phyloP scores from a whole-genome alignment of 30 jellyfish, hydroid and myxozoan genomes.

The Cassiopea andromeda region DNA sequence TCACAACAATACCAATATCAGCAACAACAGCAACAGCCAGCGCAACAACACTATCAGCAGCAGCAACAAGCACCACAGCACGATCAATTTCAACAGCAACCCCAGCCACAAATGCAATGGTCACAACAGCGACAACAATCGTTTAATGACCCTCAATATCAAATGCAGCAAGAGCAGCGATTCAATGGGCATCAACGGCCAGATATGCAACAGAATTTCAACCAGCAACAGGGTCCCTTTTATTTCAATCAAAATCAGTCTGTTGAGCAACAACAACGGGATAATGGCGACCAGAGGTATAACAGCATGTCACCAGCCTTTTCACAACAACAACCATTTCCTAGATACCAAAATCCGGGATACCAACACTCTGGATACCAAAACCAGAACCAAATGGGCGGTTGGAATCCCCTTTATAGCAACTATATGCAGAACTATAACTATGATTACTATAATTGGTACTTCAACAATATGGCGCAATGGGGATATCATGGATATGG shows the following conservation, averaged over 20 bases:
- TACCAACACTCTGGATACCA: neutral
- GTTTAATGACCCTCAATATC: neutral
- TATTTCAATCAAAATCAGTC: conserved; percentile 15
- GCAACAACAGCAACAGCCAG: conserved; percentile 12
- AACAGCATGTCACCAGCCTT: conserved; percentile 44
- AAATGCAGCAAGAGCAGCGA: neutral
- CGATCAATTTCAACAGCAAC: neutral
- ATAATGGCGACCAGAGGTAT: neutral
- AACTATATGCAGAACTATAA: conserved; percentile 58
- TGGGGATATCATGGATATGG: conserved; percentile 61
- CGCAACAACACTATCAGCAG: conserved; percentile 21
- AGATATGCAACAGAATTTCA: neutral
- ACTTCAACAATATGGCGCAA: conserved; percentile 52
- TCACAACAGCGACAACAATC: neutral
- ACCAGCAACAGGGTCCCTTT: neutral
- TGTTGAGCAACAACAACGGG: conserved; percentile 14
- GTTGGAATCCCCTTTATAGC: conserved; percentile 50
- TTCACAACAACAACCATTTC: conserved; percentile 39
- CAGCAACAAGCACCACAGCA: conserved; percentile 13
- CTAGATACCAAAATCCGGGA: conserved; percentile 10
- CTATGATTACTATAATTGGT: conserved; percentile 67
- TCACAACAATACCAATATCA: neutral
- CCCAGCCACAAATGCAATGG: neutral
- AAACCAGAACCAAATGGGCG: conserved; percentile 22
- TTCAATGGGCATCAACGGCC: neutral